Base-by-base conservation (phyloP, 2,797 vertebrate genomes). In the Lithobates pipiens region DNA sequence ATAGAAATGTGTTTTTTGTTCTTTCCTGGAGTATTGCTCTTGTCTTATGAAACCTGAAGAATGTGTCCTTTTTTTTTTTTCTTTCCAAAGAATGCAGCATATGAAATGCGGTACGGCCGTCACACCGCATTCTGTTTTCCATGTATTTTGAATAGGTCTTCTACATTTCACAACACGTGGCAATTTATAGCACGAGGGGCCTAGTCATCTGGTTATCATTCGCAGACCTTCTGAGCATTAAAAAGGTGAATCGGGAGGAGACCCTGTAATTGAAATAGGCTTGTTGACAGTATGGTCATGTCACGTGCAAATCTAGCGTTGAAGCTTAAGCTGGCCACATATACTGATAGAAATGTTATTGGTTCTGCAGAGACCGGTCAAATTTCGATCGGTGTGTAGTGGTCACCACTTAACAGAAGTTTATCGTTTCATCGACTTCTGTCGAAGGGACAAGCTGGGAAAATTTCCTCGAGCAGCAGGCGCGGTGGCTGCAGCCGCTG, bases 191-290 rank as follows among this genome's bases (percentile, higher is more conserved):
- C 68, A 72, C 79, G 10, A 81, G 68, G 68, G 79, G 69, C 70
- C 80, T 65, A 63, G 80, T 73, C 80, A 82, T 82, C 80, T 82
- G 80, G 36, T 73, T 73, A 73, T 74, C 70, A 82, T 74, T 82
- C 34, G 7, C 34, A 29, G 34, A n/a, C 50, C 80, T 73, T 63
- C 8, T 18, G 34, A 42, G 68, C 21, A 10, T 34, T 73, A 27
- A 82, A 67, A 63, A 63, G 79, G 69, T 71, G 78, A 80, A 67
- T 25, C 50, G 44, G 25, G 68, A 80, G 39, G 67, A 34, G 44
- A 71, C 78, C 79, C 69, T 25, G 68, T 25, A 13, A 61, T 42
- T 61, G 57, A 81, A 18, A 36, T 10, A 13, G 27, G 27, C 16
- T 10, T 21, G 10, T 54, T 70, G n/a, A 23, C 54, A 61, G 54